phyloP scores from a whole-genome alignment of 2,797 vertebrate species.

The Pogonophryne albipinna region DNA sequence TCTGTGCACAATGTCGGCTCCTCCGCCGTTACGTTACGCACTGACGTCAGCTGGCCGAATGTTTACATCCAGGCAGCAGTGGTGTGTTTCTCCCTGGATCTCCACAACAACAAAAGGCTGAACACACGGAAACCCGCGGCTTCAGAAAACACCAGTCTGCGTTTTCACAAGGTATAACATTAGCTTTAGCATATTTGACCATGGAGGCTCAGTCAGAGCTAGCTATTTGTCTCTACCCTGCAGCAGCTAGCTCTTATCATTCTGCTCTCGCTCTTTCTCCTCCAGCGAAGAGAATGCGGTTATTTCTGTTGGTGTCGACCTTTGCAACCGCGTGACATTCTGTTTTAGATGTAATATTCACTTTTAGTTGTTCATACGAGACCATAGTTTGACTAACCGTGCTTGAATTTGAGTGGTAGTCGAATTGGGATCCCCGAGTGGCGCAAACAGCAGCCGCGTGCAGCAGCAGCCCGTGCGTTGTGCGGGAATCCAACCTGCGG shows the following conservation, averaged over 20 bases:
- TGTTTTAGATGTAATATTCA: fast-evolving
- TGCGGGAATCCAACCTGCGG: not conserved
- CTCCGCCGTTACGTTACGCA: conserved; percentile 20
- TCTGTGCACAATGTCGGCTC: conserved; percentile 32
- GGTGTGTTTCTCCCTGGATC: conserved; percentile 57
- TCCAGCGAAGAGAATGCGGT: conserved; percentile 16
- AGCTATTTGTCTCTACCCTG: not conserved
- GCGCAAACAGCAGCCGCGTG: conserved; percentile 27
- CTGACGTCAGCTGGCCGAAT: conserved; percentile 82
- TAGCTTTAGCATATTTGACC: fast-evolving
- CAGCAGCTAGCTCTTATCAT: conserved; percentile 20
- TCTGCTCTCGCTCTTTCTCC: conserved; percentile 27
- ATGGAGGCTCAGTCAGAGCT: not conserved
- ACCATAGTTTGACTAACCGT: fast-evolving
- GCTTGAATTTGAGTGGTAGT: not conserved
- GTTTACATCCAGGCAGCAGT: conserved; percentile 83
- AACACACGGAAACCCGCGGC: not conserved
- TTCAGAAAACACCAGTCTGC: not conserved
- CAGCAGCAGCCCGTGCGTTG: conserved; percentile 3
- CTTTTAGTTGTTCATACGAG: not conserved
- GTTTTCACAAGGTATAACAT: conserved; percentile 24
- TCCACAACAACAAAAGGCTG: conserved; percentile 40
- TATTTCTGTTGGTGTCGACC: conserved; percentile 10
- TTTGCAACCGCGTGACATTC: conserved; percentile 3
- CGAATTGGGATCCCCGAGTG: conserved; percentile 15